Evolutionary conservation across 2,797 vertebrate genomes (phyloP).

Genomic region (Loriculus beryllinus): DNA sequence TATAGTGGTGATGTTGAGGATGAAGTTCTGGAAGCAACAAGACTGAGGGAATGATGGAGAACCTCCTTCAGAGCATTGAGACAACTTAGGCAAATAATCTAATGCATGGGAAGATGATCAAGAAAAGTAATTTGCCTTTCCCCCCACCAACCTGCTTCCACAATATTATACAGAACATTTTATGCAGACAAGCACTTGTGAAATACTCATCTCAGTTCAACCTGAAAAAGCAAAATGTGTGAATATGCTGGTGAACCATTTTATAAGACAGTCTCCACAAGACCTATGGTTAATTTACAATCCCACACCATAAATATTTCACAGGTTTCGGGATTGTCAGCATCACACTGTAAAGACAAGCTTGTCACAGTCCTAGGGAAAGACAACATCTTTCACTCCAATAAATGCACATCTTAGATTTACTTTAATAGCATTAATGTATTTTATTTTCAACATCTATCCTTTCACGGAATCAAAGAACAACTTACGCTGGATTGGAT

Average conservation of each 20-base stretch:
- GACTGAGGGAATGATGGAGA: not conserved
- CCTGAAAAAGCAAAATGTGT: conserved; percentile 52
- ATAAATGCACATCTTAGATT: not conserved
- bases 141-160: not conserved
- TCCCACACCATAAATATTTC: conserved; percentile 36
- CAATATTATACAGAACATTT: not conserved
- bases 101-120: not conserved
- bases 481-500: not conserved
- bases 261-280: conserved; percentile 44
- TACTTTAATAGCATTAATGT: not conserved
- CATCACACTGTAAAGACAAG: not conserved
- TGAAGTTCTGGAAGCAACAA: not conserved
- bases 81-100: not conserved
- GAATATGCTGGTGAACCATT: conserved; percentile 32
- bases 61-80: not conserved
- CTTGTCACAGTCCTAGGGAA: not conserved
- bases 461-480: not conserved
- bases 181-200: conserved; percentile 19
- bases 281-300: conserved; percentile 49
- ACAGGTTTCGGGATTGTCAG: not conserved
- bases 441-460: not conserved
- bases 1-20: not conserved
- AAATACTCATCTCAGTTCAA: conserved; percentile 45
- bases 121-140: not conserved
- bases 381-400: not conserved